Percentiles rank a stretch among this genome's conserved stretches.
phyloP scores from a whole-genome alignment of 2,888 invertebrate species.

The Netelia fuscicornis region DNA sequence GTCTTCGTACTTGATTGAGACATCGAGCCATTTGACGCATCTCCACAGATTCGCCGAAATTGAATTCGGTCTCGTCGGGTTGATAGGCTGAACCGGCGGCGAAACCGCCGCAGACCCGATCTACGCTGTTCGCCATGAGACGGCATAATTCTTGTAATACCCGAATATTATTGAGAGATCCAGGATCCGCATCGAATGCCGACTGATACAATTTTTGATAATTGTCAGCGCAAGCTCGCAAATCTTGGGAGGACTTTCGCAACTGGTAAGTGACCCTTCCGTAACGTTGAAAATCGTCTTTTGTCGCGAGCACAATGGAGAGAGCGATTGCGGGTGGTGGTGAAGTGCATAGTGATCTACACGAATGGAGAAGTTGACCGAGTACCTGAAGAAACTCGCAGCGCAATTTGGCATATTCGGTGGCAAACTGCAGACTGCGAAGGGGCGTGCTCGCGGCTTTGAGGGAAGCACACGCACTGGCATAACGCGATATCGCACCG shows the following conservation, averaged over 20 bases:
- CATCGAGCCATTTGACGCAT: conserved; percentile 82
- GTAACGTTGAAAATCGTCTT: conserved; percentile 92
- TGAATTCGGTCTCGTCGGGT: conserved; percentile 77
- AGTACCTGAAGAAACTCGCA: conserved; percentile 90
- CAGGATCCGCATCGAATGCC: conserved; percentile 94
- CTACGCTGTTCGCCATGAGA: conserved; percentile 91
- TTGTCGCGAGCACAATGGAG: conserved; percentile 91
- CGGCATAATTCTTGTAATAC: conserved; percentile 92
- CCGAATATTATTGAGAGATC: conserved; percentile 89
- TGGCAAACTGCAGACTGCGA: conserved; percentile 89
- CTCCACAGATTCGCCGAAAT: conserved; percentile 81
- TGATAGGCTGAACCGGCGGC: conserved; percentile 75
- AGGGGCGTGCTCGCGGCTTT: conserved; percentile 89
- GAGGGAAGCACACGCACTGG: conserved; percentile 83
- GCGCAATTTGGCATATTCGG: conserved; percentile 91
- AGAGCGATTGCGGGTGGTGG: conserved; percentile 97
- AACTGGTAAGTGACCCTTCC: conserved; percentile 92
- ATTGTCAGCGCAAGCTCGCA: conserved; percentile 90
- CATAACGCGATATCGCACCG: conserved; percentile 81
- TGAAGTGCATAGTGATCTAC: conserved; percentile 92
- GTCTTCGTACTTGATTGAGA: conserved; percentile 79
- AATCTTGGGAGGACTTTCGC: conserved; percentile 90
- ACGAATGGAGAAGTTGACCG: conserved; percentile 89
- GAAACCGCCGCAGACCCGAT: conserved; percentile 87
- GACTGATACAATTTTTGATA: conserved; percentile 93